phyloP scores from a whole-genome alignment of 2,888 invertebrate genomes.

The Dicyrtomina minuta region DNA sequence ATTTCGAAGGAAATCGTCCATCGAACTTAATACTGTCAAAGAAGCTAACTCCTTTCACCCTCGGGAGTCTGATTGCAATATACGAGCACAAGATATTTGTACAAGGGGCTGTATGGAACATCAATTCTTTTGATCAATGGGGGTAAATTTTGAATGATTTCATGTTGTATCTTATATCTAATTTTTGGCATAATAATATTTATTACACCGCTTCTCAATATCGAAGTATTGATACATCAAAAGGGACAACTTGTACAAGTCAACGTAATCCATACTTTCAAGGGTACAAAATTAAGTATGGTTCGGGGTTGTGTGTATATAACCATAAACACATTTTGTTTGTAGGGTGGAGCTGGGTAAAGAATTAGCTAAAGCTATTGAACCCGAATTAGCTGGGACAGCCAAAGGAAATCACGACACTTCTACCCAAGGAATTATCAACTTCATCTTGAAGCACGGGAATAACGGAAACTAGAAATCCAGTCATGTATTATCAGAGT shows the following conservation, averaged over 20 bases:
- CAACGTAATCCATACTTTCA: slow-evolving; percentile 27
- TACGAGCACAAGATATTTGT: slow-evolving; percentile 99
- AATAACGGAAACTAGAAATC: slow-evolving; percentile 7
- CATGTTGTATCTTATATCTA: neutral
- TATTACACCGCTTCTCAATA: too few species aligned
- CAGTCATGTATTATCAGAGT: too few species aligned
- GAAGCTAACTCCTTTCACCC: slow-evolving; percentile 86
- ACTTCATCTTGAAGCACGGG: slow-evolving; percentile 69
- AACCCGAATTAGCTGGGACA: slow-evolving; percentile 77
- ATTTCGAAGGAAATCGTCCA: slow-evolving; percentile 94
- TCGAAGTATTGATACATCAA: too few species aligned
- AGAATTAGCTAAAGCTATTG: slow-evolving; percentile 96
- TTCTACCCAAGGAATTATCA: slow-evolving; percentile 96
- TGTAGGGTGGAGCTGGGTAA: slow-evolving; percentile 93
- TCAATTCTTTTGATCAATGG: slow-evolving; percentile 99
- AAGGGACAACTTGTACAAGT: too few species aligned
- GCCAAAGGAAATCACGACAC: slow-evolving; percentile 79
- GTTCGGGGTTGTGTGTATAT: too few species aligned
- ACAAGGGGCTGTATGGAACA: slow-evolving; percentile 98
- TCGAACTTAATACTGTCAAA: slow-evolving; percentile 94
- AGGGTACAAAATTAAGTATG: too few species aligned
- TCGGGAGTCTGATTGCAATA: slow-evolving; percentile 91
- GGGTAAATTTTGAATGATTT: slow-evolving; percentile 73
- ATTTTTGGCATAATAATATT: neutral
- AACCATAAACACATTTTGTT: too few species aligned